Evolutionary conservation across 2,113 vertebrate genomes (phyloP), one percentile per base, ranked within the genome.

Genomic region (Noturus placidus): DNA sequence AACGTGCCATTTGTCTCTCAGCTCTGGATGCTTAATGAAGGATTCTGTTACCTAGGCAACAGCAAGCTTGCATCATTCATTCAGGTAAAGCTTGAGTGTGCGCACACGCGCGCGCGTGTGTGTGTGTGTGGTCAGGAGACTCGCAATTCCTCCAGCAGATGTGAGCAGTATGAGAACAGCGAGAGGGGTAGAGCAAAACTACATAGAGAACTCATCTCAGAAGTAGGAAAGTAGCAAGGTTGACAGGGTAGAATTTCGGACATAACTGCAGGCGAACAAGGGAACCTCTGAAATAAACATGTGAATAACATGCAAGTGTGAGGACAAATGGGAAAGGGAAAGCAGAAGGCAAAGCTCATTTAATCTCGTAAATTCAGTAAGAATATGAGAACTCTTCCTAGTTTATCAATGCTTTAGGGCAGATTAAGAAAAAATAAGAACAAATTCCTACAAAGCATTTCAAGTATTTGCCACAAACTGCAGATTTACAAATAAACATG

Each of bases 1-100:
- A 89, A 83, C 83, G 74, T 46, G 54, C 61, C 35, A 70, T 89
- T 87, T 69, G 67, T 88, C 89, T 88, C 61, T 86, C 83, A 79
- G 86, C 42, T 42, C 83, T 59, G 35, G 63, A 61, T n/a, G 83
- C 83, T 84, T 89, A 88, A 85, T 56, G 63, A 89, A 85, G 85
- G 83, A 88, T 83, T 72, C 42, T 14, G 90, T 91, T 89, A 70
- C 89, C 87, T 61, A 69, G 91, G 88, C 63, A 90, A 92, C 89
- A 61, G 54, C 59, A 87, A 81, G 77, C 83, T 83, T 84, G 84
- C 90, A 90, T 89, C 83, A 92, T 87, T 86, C 70, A 88, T 85
- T 65, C 84, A 90, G 88, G 90, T 84, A 69, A 89, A 59, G 82
- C 54, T 50, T 30, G 52, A 22, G 89, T 76, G 72, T 42, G 22